phyloP scores from a whole-genome alignment of 2,797 vertebrate species.

The Knipowitschia caucasica region DNA sequence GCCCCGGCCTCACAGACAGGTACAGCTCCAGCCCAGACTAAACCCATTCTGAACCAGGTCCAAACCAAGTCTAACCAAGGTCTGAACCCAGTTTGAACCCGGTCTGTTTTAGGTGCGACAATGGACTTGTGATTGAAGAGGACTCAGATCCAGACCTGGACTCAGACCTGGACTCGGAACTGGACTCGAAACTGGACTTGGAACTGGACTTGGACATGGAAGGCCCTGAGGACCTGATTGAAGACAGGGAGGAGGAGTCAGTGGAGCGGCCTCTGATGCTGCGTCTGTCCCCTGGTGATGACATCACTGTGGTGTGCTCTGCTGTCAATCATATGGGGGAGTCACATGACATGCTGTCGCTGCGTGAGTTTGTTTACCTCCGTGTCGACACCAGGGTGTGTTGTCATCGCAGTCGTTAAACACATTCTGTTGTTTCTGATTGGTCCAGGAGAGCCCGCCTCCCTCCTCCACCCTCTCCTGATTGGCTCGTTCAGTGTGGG shows the following conservation, averaged over 20 bases:
- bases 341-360: constrained; percentile 29
- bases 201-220: constrained; percentile 54
- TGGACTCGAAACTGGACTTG: constrained; percentile 7
- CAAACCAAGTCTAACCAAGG: no score
- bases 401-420: no score
- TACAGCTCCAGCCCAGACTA: not conserved
- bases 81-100: not conserved
- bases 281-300: constrained; percentile 35
- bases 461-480: constrained; percentile 61
- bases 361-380: no score
- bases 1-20: not conserved
- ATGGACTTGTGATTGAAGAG: not conserved
- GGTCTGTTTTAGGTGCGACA: constrained; percentile 52
- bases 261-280: constrained; percentile 61
- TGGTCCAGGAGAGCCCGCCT: not conserved
- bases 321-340: constrained; percentile 73
- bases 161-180: no score
- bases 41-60: not conserved
- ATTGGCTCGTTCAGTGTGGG: constrained; percentile 49
- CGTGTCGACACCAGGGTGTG: no score
- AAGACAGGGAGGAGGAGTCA: constrained; percentile 45
- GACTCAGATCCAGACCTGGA: no score
- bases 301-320: constrained; percentile 77
- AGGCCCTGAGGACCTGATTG: constrained; percentile 14
- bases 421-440: not conserved